Conservation (phyloP, 2,797 vertebrate genomes). For the Ataeniobius toweri region DNA sequence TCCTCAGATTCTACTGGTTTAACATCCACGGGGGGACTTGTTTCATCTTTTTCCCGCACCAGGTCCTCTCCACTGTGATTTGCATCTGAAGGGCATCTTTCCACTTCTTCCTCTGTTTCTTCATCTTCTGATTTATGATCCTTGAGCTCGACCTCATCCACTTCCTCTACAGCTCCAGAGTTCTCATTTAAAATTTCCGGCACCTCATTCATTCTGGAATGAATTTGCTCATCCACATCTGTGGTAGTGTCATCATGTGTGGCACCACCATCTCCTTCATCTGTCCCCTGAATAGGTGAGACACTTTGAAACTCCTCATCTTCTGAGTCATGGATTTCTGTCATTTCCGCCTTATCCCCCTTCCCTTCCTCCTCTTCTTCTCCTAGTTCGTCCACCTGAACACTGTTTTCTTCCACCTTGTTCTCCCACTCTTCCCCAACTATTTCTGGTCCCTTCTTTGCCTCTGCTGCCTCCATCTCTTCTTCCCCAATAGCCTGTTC, state of each 20-base stretch:
- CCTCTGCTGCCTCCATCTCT: conserved; percentile 31
- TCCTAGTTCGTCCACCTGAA: neutral
- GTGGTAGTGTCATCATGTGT: neutral
- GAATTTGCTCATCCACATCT: neutral
- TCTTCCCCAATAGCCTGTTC: conserved; percentile 17
- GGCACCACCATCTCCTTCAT: neutral
- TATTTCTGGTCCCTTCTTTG: conserved; percentile 23
- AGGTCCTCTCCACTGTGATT: conserved; percentile 1
- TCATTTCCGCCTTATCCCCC: neutral
- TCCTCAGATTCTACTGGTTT: conserved; percentile 14
- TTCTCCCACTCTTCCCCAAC: conserved; percentile 28
- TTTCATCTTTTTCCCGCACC: conserved; percentile 2
- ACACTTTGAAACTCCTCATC: neutral
- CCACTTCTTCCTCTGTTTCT: neutral
- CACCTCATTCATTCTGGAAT: neutral
- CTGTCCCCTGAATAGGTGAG: neutral
- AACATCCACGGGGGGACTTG: neutral
- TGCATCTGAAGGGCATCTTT: neutral
- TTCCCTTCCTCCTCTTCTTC: conserved; percentile 20
- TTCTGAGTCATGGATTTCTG: neutral
- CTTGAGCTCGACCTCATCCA: neutral
- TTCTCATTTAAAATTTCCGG: neutral
- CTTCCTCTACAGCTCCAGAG: conserved; percentile 22
- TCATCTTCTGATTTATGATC: neutral
- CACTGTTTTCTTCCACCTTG: conserved; percentile 4